Base-by-base conservation (phyloP, 2,888 invertebrate species). In the Augiades crinisus region DNA sequence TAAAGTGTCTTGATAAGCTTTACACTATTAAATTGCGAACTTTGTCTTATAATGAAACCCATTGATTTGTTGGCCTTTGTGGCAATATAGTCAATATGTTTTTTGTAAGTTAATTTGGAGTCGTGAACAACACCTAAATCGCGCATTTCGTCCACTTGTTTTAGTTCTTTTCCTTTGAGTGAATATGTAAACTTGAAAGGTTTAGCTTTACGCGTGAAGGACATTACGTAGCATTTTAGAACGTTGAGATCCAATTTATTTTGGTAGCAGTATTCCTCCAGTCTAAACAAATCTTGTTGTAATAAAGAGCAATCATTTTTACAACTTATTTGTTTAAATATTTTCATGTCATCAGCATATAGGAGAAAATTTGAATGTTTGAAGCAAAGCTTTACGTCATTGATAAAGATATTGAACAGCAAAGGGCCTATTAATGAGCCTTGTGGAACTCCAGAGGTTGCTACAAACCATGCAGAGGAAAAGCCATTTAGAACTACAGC, bases 271-370 rank as follows among this genome's bases (percentile, higher is more conserved):
- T 54, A 56, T 1, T 22, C 3, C 3, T 47, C 31, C 21, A 58
- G 41, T 22, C 45, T 30, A 5, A 16, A 1, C 2, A 58, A 12
- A 27, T 58, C 55, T 13, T 49, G 12, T 31, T 55, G 52, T 10
- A 56, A 24, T 1, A 50, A 16, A 3, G 21, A 8, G 30, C 52
- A 54, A 4, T 58, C 45, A 12, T 7, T 40, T 2, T 5, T 2
- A 13, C 7, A 13, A 5, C n/a, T 10, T 6, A 54, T 56, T 3
- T 17, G 17, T 40, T 14, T 55, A 5, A 36, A 56, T 8, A 58
- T 43, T 19, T 56, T 54, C 36, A 56, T 33, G 10, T 56, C 55
- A 27, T 56, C 51, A 7, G 47, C 51, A 16, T 52, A 47, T 1
- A 44, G 31, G 3, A 45, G 43, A 24, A 37, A 41, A n/a, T 47